Percentiles rank a stretch among this genome's conserved stretches.
Evolutionary conservation across 1,140 invertebrate species (phyloP).

Genomic region (Eubasilissa regina): DNA sequence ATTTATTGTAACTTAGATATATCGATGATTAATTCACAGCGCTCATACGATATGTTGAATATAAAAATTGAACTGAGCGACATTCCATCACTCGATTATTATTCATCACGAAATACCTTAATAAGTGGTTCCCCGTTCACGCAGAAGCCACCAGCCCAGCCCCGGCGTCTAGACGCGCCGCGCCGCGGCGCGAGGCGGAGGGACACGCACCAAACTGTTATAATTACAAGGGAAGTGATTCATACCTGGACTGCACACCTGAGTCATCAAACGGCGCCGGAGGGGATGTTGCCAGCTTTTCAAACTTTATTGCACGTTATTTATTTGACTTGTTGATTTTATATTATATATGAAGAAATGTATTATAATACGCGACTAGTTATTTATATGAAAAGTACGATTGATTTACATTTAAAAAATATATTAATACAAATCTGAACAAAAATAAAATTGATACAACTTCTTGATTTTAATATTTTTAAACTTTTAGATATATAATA

Average conservation of each 20-base stretch:
- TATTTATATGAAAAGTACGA: neutral
- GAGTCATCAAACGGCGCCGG: conserved; percentile 45
- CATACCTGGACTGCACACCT: conserved; percentile 53
- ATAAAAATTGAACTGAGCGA: neutral
- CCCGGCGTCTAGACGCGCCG: conserved; percentile 44
- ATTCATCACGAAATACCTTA: conserved; percentile 12
- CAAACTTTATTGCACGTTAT: neutral
- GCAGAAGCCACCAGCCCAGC: neutral
- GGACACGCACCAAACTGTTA: conserved; percentile 51
- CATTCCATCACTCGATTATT: conserved; percentile 14
- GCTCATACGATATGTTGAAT: no score
- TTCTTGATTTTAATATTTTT: conserved; percentile 6
- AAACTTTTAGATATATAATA: neutral
- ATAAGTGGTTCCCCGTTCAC: neutral
- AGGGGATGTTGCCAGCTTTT: neutral
- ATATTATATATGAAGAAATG: no score
- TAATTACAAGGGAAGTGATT: conserved; percentile 52
- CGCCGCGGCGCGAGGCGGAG: conserved; percentile 12
- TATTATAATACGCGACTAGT: neutral
- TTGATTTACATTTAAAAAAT: neutral
- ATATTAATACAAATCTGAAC: neutral
- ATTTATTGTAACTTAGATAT: no score
- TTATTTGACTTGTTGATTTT: neutral
- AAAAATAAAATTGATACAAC: neutral
- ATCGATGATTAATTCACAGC: no score